phyloP scores from a whole-genome alignment of 1,140 invertebrate genomes.

The Lethrus apterus region DNA sequence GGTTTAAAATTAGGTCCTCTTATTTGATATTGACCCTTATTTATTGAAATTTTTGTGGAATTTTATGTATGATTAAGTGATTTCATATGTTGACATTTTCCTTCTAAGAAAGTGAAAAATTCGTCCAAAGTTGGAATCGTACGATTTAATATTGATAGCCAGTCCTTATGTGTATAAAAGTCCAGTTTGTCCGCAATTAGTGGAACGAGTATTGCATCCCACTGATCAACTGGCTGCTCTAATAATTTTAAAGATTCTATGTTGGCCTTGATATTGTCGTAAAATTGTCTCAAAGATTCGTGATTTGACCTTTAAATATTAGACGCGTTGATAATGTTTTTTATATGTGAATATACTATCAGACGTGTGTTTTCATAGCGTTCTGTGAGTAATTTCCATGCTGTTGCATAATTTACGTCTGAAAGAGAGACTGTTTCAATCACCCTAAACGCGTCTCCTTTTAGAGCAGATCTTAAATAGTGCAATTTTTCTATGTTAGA shows the following conservation, averaged over 20 bases:
- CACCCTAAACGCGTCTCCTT: background rate
- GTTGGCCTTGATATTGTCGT: background rate
- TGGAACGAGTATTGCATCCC: conserved; percentile 2
- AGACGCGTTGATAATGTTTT: background rate
- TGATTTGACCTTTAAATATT: background rate
- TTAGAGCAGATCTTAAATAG: conserved; percentile 7
- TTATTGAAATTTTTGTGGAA: background rate
- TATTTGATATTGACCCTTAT: background rate
- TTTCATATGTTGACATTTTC: background rate
- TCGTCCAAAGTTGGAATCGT: background rate
- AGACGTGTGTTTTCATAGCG: background rate
- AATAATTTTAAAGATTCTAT: background rate
- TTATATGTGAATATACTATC: conserved; percentile 4
- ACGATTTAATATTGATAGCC: background rate
- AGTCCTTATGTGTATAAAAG: background rate
- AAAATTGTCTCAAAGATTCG: background rate
- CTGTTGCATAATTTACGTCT: background rate
- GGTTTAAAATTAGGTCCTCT: background rate
- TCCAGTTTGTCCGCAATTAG: background rate
- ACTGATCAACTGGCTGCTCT: background rate
- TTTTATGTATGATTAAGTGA: no score
- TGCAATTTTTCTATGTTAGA: conserved; percentile 9
- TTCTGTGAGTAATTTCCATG: conserved; percentile 5
- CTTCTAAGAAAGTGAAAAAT: background rate
- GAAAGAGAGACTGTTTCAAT: background rate